These are phyloP conservation scores for Clamator glandarius DNA, from an alignment of 2,797 vertebrate genomes.

Conservation along the genomic window DNA sequence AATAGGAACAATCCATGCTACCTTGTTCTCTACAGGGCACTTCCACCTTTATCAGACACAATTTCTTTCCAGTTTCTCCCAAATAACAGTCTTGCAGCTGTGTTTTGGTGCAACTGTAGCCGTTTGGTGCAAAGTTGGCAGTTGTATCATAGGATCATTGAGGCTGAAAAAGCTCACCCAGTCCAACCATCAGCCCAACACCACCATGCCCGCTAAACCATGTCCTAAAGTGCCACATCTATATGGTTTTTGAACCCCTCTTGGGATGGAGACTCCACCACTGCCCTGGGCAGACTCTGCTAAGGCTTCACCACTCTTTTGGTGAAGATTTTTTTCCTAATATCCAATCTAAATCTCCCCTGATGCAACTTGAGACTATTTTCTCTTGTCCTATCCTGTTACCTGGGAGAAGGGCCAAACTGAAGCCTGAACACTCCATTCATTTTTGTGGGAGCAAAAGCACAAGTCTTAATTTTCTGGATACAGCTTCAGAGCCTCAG, in stretches of 20 bases:
- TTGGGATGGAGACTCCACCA: too few relatives aligned
- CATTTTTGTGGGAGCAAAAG: not conserved
- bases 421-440: not conserved
- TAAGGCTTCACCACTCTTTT: too few relatives aligned
- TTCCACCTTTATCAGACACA: not conserved
- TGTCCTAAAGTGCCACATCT: too few relatives aligned
- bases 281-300: too few relatives aligned
- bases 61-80: not conserved
- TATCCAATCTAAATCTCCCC: too few relatives aligned
- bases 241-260: too few relatives aligned
- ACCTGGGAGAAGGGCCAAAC: not conserved
- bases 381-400: too few relatives aligned
- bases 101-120: not conserved
- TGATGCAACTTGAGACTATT: too few relatives aligned
- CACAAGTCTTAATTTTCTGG: not conserved
- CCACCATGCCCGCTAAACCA: too few relatives aligned
- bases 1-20: not conserved
- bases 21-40: not conserved
- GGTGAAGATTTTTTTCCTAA: too few relatives aligned
- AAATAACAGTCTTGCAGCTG: not conserved
- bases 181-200: too few relatives aligned
- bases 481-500: not conserved
- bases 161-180: too few relatives aligned
- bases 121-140: not conserved
- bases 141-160: not conserved